Percentiles rank a stretch among this genome's conserved stretches.
Evolutionary conservation across 1,140 invertebrate genomes (phyloP).

Genomic region (Muscidifurax raptorellus): DNA sequence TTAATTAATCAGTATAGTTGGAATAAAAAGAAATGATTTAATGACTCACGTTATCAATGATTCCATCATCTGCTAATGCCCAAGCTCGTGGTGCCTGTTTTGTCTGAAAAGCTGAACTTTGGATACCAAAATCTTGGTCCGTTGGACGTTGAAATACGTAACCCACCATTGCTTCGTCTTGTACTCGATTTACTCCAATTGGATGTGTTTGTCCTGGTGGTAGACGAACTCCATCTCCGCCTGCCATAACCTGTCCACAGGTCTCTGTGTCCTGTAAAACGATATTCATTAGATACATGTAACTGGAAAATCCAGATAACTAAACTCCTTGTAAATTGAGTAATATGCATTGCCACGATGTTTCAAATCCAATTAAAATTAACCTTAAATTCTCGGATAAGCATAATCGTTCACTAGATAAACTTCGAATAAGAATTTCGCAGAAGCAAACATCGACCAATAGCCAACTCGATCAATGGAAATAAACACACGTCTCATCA

Average conservation of each 20-base stretch:
- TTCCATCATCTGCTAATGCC: slow-evolving; percentile 87
- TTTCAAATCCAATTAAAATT: not conserved
- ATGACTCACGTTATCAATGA: slow-evolving; percentile 81
- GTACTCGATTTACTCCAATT: slow-evolving; percentile 76
- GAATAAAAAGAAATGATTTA: not conserved
- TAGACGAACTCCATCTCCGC: slow-evolving; percentile 71
- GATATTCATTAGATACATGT: not conserved
- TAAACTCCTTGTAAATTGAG: not conserved
- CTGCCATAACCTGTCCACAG: slow-evolving; percentile 73
- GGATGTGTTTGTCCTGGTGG: slow-evolving; percentile 72
- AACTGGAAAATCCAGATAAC: not conserved
- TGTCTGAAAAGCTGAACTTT: slow-evolving; percentile 77
- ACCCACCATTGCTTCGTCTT: slow-evolving; percentile 91
- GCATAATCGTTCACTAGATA: not conserved
- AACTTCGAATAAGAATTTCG: too few species aligned
- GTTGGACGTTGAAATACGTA: slow-evolving; percentile 90
- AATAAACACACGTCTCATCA: not conserved
- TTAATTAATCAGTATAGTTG: not conserved
- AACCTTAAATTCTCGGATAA: not conserved
- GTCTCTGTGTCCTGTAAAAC: slow-evolving; percentile 69
- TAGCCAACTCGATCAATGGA: not conserved
- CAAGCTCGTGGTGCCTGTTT: slow-evolving; percentile 83
- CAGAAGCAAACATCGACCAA: too few species aligned
- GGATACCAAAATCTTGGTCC: slow-evolving; percentile 83
- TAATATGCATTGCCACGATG: not conserved